Evolutionary conservation across 2,888 invertebrate genomes (phyloP).

Genomic region (Phytoseiulus persimilis): DNA sequence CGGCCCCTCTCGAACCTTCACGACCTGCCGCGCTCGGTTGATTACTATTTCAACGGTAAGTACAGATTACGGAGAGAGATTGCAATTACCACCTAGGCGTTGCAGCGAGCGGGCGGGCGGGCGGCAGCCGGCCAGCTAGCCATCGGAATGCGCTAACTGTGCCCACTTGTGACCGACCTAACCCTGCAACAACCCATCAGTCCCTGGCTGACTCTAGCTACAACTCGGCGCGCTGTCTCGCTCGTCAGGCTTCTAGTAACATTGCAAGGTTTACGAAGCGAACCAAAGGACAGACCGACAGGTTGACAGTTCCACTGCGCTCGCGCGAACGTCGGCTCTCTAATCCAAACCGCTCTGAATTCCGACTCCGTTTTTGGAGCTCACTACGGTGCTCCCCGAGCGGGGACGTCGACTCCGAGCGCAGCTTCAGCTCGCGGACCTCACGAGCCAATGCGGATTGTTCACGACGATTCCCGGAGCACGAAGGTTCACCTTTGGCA

Average conservation of each 20-base stretch:
- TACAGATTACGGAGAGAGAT: neutral
- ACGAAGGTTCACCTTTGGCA: too few species aligned
- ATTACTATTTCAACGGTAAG: conserved; percentile 5
- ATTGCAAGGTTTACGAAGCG: neutral
- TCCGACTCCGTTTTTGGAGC: too few species aligned
- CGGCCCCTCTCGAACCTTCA: neutral
- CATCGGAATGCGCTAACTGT: conserved; percentile 38
- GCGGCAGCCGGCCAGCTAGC: neutral
- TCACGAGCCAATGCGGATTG: too few species aligned
- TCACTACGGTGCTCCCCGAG: too few species aligned
- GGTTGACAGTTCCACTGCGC: neutral
- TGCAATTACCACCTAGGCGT: neutral
- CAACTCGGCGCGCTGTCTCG: neutral
- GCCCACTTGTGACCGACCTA: conserved; percentile 6
- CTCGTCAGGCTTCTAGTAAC: neutral
- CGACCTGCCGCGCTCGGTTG: neutral
- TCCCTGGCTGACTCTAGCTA: neutral
- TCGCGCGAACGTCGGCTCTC: neutral
- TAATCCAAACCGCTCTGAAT: too few species aligned
- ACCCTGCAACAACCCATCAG: neutral
- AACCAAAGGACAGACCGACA: neutral
- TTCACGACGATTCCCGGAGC: too few species aligned
- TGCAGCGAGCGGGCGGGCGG: neutral
- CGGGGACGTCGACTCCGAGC: too few species aligned
- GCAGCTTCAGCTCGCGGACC: too few species aligned